Base-by-base conservation (phyloP, 2,113 vertebrate genomes). In the Hirundichthys speculiger region DNA sequence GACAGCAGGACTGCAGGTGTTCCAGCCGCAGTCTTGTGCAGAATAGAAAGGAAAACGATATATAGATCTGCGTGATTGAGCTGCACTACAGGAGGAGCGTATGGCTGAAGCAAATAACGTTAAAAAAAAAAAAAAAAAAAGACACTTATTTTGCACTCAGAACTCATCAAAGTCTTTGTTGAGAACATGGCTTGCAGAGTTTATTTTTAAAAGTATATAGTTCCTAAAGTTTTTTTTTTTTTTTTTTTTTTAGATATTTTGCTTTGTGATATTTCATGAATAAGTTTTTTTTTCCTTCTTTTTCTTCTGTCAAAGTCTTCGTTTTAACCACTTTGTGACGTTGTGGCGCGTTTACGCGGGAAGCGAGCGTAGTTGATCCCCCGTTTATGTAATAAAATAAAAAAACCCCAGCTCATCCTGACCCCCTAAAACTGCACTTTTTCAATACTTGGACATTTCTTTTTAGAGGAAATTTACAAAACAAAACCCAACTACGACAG, bases 161-260 rank as follows among this genome's bases (percentile, higher is more conserved):
- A 68, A 86, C 72, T 86, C 83, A 61, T 77, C 73, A 70, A 84
- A 64, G 84, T 89, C 83, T 70, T 65, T 91, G 87, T 88, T 87
- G 16, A 85, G 43, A 86, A 88, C 86, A 77, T 73, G 86, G 63
- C 86, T 91, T 87, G 77, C 48, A 16, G 82, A 83, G 80, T 78
- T 64, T 41, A 64, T 61, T 70, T 55, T 46, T 19, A 7, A 9
- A 19, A n/a, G n/a, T n/a, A n/a, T n/a, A n/a, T n/a, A n/a, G n/a
- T n/a, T n/a, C n/a, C n/a, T n/a, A n/a, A n/a, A n/a, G n/a, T 38
- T 34, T 34, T 34, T 34, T 27, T 27, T 27, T 47, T 56, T 14
- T 60, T 42, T 27, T 79, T 84, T 68, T n/a, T 79, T 64, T 65
- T 88, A 62, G 59, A 61, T 69, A 57, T 82, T 75, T 79, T 82